These are phyloP conservation scores for Hedychridium roseum DNA, from an alignment of 2,888 invertebrate species.

Conservation along the genomic window DNA sequence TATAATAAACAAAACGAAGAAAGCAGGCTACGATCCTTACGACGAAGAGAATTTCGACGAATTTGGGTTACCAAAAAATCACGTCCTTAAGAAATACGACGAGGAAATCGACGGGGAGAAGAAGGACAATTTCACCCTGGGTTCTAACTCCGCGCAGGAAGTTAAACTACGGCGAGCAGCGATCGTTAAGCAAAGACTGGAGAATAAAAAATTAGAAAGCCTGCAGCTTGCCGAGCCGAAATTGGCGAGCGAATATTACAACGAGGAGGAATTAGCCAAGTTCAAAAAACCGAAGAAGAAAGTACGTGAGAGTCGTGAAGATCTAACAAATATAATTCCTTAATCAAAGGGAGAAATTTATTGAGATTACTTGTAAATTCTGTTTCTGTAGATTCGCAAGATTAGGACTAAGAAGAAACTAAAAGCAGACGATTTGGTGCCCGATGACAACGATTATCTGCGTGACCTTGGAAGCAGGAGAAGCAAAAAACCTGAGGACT, in stretches of 20 bases:
- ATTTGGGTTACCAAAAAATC: conserved; percentile 70
- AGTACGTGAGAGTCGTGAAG: no score
- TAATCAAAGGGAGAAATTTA: not conserved
- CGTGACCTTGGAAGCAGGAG: conserved; percentile 61
- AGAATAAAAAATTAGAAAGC: conserved; percentile 77
- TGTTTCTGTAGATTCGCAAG: conserved; percentile 66
- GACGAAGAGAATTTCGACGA: conserved; percentile 82
- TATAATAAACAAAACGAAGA: conserved; percentile 83
- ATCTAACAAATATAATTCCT: no score
- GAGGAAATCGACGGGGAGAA: conserved; percentile 86
- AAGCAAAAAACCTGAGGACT: conserved; percentile 57
- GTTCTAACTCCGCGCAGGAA: conserved; percentile 70
- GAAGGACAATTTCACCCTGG: conserved; percentile 78
- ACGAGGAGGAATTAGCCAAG: conserved; percentile 83
- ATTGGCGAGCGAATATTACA: conserved; percentile 88
- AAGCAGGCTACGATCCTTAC: conserved; percentile 85
- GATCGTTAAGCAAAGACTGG: conserved; percentile 67
- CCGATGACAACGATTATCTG: conserved; percentile 58
- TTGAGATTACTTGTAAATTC: conserved; percentile 2
- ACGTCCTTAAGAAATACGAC: conserved; percentile 90
- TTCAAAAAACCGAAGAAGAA: conserved; percentile 90
- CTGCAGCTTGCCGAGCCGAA: conserved; percentile 73
- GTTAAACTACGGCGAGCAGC: conserved; percentile 66
- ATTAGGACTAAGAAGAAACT: conserved; percentile 71
- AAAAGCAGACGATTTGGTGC: conserved; percentile 77